Conservation (phyloP, 2,888 invertebrate genomes). For the Notodonta ziczac region DNA sequence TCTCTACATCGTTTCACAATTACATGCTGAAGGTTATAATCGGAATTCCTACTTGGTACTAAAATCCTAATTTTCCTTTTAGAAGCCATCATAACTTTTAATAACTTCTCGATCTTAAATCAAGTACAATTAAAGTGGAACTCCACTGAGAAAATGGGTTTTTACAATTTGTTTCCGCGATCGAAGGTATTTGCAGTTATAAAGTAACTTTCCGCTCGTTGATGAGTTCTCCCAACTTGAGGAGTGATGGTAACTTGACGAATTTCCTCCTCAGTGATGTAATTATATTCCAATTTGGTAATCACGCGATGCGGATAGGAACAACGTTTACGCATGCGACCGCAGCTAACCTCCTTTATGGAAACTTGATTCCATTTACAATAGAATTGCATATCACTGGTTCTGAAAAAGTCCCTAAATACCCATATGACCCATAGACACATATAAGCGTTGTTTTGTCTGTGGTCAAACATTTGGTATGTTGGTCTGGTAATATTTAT, state of each 20-base stretch:
- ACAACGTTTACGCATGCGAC: not conserved
- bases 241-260: not conserved
- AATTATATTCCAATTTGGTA: constrained; percentile 1
- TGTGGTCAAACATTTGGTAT: too few relatives aligned
- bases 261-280: not conserved
- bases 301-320: not conserved
- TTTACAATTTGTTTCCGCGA: not conserved
- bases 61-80: too few relatives aligned
- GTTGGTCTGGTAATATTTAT: too few relatives aligned
- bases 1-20: too few relatives aligned
- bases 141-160: not conserved
- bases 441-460: too few relatives aligned
- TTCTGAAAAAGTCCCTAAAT: too few relatives aligned
- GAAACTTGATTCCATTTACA: too few relatives aligned
- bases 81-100: not conserved
- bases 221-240: not conserved
- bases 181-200: not conserved
- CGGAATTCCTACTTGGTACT: too few relatives aligned
- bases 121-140: not conserved
- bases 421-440: too few relatives aligned
- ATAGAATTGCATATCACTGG: too few relatives aligned
- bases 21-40: too few relatives aligned
- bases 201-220: constrained; percentile 1
- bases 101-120: not conserved
- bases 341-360: too few relatives aligned